Evolutionary conservation across 2,888 invertebrate genomes (phyloP).

Genomic region (Penaeus monodon): DNA sequence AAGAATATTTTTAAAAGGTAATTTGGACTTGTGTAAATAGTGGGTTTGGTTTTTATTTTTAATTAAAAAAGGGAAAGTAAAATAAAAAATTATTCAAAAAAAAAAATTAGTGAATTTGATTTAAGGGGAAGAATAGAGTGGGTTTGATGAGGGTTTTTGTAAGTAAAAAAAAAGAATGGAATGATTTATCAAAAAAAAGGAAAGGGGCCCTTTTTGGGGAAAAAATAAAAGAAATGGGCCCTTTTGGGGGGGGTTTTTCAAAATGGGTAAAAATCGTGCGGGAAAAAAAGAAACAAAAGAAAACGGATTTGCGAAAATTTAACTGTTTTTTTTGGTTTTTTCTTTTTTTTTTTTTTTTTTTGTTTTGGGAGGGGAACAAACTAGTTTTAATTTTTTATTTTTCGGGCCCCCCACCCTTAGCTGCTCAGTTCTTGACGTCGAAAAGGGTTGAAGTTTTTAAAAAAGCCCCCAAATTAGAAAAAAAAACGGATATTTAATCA

Average conservation of each 20-base stretch:
- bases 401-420: constrained; percentile 26
- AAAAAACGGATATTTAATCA: too few species aligned
- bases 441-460: too few species aligned
- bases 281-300: constrained; percentile 22
- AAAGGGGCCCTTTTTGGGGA: too few species aligned
- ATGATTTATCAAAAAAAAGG: background rate
- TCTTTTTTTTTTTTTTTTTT: background rate
- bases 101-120: constrained; percentile 12
- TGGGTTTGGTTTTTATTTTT: background rate
- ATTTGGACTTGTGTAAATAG: background rate
- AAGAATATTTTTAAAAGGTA: background rate
- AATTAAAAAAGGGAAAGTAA: background rate
- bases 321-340: constrained; percentile 14
- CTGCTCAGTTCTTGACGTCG: background rate
- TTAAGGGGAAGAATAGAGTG: background rate
- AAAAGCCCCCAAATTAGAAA: too few species aligned
- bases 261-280: constrained; percentile 19
- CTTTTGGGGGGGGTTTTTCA: too few species aligned
- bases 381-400: background rate
- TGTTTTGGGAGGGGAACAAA: background rate
- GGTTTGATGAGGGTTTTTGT: background rate
- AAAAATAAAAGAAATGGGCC: background rate
- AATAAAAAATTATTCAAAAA: constrained; percentile 2
- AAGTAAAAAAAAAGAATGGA: constrained; percentile 13
- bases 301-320: constrained; percentile 3